A percentile compares a stretch with the other conserved stretches of the same genome.
phyloP scores from a whole-genome alignment of 2,888 invertebrate species.

The Diarsia mendica region DNA sequence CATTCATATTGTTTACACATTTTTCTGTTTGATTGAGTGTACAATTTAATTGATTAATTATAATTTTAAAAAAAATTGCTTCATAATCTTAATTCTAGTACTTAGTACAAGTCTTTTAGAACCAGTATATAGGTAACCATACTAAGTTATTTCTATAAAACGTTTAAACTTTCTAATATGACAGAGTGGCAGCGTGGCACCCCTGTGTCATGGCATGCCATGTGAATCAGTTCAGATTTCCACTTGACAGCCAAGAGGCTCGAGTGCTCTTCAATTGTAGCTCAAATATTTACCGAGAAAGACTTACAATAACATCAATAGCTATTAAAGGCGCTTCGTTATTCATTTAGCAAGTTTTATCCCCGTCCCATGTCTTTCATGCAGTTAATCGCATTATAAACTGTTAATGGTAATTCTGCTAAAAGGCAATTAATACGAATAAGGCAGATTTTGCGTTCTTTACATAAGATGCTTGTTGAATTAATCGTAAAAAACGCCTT shows the following conservation, averaged over 20 bases:
- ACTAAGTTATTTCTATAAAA: neutral
- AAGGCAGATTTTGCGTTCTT: conserved; percentile 4
- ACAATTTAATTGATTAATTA: conserved; percentile 2
- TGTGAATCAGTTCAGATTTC: conserved; percentile 73
- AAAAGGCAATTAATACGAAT: conserved; percentile 14
- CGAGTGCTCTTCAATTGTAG: conserved; percentile 66
- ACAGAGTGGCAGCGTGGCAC: neutral
- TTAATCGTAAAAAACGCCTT: conserved; percentile 9
- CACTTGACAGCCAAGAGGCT: conserved; percentile 67
- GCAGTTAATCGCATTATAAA: conserved; percentile 36
- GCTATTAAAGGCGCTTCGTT: conserved; percentile 52
- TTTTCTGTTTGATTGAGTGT: conserved; percentile 11
- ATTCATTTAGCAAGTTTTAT: conserved; percentile 32
- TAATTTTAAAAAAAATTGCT: neutral
- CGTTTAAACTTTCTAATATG: conserved; percentile 18
- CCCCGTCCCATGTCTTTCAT: conserved; percentile 4
- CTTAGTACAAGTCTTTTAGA: neutral
- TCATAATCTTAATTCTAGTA: neutral
- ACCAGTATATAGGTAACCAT: neutral
- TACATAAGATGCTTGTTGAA: neutral
- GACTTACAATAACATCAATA: conserved; percentile 67
- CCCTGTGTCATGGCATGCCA: conserved; percentile 54
- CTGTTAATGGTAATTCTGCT: conserved; percentile 19
- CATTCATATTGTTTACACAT: conserved; percentile 18
- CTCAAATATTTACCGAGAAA: conserved; percentile 70